Base-by-base conservation (phyloP, 2,888 invertebrate genomes). In the Drosophila birchii region DNA sequence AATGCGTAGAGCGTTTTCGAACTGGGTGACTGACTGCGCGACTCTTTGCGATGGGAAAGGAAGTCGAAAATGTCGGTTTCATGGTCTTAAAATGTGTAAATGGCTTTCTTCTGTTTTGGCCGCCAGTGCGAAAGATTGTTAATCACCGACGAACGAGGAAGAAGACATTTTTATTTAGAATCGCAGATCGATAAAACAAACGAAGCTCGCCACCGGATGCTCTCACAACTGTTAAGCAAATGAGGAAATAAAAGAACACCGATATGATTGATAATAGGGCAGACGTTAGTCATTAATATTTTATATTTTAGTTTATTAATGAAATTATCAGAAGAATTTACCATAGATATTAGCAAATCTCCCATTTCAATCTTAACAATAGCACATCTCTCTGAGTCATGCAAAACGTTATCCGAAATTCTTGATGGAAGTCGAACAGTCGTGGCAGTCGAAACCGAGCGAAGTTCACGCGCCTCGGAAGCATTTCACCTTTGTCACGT, bases 401-500 rank as follows among this genome's bases (percentile, higher is more conserved):
- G 9, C n/a, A 16, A 64, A 38, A 23, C n/a, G 14, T 38, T 26
- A 29, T 34, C 29, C 14, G 6, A 70, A 55, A 43, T 69, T 57
- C 47, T 56, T n/a, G 47, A 36, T 47, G 20, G 51, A 51, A 51
- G 18, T 41, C n/a, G 18, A n/a, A 43, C 47, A 49, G 32, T 16
- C 38, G 26, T 32, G 39, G 38, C 32, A 23, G 29, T 55, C 32
- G 26, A 76, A 56, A 61, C 68, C 32, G 55, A 34, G 55, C 56
- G 49, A 82, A 77, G 45, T 63, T 76, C 29, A 66, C 64, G 64
- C 67, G 47, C 36, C 26, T 39, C 54, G 51, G 29, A 62, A 47
- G 56, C 66, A 73, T 73, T 85, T 75, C 73, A 82, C 85, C 81
- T 75, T 81, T 79, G 78, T 78, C 87, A 87, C 88, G 85, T 81